Percentiles rank a stretch among this genome's conserved stretches.
phyloP scores from a whole-genome alignment of 2,797 vertebrate species.

The Botia kubotai region DNA sequence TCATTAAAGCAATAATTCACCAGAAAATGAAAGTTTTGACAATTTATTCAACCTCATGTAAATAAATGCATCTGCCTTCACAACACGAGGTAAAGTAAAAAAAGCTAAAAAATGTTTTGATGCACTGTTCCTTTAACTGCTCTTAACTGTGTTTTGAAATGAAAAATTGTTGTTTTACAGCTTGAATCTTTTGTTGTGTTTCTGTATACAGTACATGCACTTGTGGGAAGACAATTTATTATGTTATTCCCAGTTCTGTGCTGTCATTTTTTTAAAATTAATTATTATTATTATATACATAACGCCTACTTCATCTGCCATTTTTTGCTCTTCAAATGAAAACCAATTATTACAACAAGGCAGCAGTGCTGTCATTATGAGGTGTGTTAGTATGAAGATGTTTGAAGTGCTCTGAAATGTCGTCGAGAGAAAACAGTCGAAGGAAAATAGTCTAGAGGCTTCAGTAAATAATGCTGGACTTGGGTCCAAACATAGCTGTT shows the following conservation, averaged over 20 bases:
- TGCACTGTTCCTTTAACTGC: too few species aligned
- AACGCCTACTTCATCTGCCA: background rate
- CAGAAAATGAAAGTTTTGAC: too few species aligned
- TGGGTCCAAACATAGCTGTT: background rate
- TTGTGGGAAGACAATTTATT: background rate
- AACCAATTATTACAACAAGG: background rate
- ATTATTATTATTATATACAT: background rate
- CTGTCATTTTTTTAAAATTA: background rate
- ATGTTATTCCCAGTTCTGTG: background rate
- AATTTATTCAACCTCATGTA: too few species aligned
- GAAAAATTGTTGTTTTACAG: too few species aligned
- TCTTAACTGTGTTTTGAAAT: too few species aligned
- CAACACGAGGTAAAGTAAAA: too few species aligned
- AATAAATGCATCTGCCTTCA: too few species aligned
- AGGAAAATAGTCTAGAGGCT: background rate
- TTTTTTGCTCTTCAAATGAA: background rate
- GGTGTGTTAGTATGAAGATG: background rate
- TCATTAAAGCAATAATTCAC: background rate
- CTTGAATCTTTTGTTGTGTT: background rate
- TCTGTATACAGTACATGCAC: background rate
- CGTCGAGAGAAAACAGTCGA: background rate
- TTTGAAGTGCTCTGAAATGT: background rate
- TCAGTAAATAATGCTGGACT: constrained; percentile 11
- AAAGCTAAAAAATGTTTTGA: too few species aligned
- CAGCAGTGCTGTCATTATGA: background rate